phyloP scores from a whole-genome alignment of 2,888 invertebrate species.

The Flexamia atlantica region DNA sequence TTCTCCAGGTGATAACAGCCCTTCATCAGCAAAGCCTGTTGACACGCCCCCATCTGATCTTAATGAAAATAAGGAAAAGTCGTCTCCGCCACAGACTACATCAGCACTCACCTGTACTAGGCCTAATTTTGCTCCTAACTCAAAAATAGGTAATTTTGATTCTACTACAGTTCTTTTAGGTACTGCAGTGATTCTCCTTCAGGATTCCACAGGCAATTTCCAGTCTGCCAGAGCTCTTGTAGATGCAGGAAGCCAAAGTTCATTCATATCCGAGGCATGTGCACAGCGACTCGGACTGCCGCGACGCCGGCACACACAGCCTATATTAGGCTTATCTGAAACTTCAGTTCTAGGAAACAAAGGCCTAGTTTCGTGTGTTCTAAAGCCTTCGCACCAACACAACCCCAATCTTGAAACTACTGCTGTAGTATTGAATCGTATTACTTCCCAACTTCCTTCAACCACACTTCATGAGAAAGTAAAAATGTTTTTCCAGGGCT shows the following conservation, averaged over 20 bases:
- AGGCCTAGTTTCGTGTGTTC: neutral
- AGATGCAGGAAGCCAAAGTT: neutral
- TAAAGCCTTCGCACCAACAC: neutral
- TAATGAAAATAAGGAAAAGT: too few relatives aligned
- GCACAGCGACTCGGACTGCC: neutral
- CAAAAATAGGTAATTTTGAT: neutral
- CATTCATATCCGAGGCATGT: slow-evolving; percentile 5
- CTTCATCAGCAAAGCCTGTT: too few relatives aligned
- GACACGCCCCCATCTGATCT: too few relatives aligned
- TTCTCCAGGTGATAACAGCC: too few relatives aligned
- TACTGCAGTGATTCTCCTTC: neutral
- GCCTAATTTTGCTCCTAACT: neutral
- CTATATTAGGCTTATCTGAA: neutral
- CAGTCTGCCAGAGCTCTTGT: neutral
- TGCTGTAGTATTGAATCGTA: neutral
- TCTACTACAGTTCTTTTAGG: slow-evolving; percentile 4
- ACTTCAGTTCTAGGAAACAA: neutral
- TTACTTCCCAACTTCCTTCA: neutral
- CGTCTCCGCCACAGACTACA: too few relatives aligned
- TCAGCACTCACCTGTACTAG: neutral
- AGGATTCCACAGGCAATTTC: neutral
- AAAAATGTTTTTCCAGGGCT: neutral
- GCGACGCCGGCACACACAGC: neutral
- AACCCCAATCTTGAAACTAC: neutral
- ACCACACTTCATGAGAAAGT: neutral